Percentiles rank a stretch among this genome's conserved stretches.
phyloP scores from a whole-genome alignment of 1,140 invertebrate genomes.

The Hypsibius dujardini region DNA sequence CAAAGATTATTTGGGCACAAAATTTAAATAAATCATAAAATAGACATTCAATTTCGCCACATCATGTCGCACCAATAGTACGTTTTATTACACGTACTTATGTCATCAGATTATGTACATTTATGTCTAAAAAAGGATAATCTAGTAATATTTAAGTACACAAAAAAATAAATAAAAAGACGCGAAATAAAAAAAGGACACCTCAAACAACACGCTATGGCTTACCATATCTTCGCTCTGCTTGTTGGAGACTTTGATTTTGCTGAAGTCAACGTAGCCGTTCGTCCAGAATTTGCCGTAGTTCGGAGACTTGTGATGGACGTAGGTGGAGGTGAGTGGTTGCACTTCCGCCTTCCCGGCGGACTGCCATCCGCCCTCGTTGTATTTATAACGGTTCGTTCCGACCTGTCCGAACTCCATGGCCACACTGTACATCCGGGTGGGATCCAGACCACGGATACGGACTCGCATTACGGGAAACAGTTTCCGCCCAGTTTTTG shows the following conservation, averaged over 20 bases:
- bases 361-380: constrained; percentile 92
- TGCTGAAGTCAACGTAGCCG: constrained; percentile 82
- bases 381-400: constrained; percentile 83
- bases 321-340: constrained; percentile 69
- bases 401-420: constrained; percentile 87
- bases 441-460: constrained; percentile 65
- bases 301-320: constrained; percentile 87
- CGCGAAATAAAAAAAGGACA: neutral
- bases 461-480: constrained; percentile 86
- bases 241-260: constrained; percentile 92
- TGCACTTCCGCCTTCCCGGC: constrained; percentile 68
- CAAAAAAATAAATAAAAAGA: constrained; percentile 9
- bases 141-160: no score
- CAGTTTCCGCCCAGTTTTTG: constrained; percentile 41
- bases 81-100: no score
- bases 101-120: no score
- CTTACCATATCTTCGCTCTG: constrained; percentile 53
- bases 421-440: constrained; percentile 79
- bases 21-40: no score
- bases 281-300: constrained; percentile 96
- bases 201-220: no score
- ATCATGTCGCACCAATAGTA: no score
- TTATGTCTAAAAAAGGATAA: no score
- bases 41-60: no score
- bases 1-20: constrained; percentile 13